phyloP scores from a whole-genome alignment of 2,888 invertebrate species.

The Cheilosia scutellata region DNA sequence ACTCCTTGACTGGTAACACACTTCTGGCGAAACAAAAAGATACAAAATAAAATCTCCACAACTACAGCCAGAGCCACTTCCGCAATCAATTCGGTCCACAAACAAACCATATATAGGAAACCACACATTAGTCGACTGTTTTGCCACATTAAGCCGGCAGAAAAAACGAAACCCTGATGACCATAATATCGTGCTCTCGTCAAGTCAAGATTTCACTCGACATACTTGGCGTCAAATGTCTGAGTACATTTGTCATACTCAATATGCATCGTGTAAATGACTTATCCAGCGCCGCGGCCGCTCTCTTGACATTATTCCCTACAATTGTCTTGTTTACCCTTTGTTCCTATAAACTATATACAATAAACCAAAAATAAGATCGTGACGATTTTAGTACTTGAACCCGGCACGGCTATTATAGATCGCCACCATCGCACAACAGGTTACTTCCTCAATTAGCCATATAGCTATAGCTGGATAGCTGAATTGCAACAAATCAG shows the following conservation, averaged over 20 bases:
- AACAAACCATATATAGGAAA: too few relatives aligned
- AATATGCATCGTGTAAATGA: background rate
- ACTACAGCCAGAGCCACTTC: too few relatives aligned
- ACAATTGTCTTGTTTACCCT: background rate
- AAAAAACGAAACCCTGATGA: too few relatives aligned
- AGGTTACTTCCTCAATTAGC: constrained; percentile 64
- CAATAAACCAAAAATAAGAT: background rate
- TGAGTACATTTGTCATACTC: background rate
- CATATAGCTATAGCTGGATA: background rate
- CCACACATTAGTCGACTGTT: too few relatives aligned
- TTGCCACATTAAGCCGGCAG: too few relatives aligned
- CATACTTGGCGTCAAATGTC: constrained; percentile 16
- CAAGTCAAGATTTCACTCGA: constrained; percentile 1
- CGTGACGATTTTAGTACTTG: background rate
- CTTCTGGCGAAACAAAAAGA: too few relatives aligned
- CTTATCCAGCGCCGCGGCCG: background rate
- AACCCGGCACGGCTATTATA: background rate
- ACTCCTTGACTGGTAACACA: too few relatives aligned
- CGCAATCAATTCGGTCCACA: too few relatives aligned
- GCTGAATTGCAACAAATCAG: constrained; percentile 35
- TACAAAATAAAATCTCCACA: too few relatives aligned
- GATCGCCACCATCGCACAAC: constrained; percentile 26
- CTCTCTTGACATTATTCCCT: constrained; percentile 3
- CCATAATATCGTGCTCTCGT: too few relatives aligned
- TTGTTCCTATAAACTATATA: background rate